Conservation (phyloP, 1,140 invertebrate species). For the Drosophila teissieri region DNA sequence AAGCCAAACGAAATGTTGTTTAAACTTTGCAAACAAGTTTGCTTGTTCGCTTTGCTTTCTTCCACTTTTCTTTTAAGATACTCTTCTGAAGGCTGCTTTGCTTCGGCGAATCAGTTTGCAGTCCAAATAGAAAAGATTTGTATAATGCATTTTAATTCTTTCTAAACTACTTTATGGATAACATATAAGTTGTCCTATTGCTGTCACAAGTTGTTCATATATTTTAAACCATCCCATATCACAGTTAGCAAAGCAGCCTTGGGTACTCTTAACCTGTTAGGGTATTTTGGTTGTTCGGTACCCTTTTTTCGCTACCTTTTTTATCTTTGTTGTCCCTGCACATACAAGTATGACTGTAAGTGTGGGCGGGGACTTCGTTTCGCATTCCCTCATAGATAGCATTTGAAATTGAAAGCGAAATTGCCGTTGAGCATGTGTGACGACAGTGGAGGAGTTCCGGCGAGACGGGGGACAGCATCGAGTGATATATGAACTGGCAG, state of each 20-base stretch:
- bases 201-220: too few relatives aligned
- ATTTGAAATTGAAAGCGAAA: constrained; percentile 83
- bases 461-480: constrained; percentile 14
- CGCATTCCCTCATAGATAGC: constrained; percentile 72
- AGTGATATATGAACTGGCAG: constrained; percentile 80
- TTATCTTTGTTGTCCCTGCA: constrained; percentile 38
- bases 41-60: constrained; percentile 65
- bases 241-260: neutral
- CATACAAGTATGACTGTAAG: constrained; percentile 2
- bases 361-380: constrained; percentile 49
- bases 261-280: neutral
- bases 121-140: too few relatives aligned
- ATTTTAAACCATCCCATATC: neutral
- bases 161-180: neutral
- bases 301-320: constrained; percentile 29
- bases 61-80: constrained; percentile 28
- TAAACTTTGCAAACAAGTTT: constrained; percentile 83
- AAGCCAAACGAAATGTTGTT: constrained; percentile 76
- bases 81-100: constrained; percentile 1
- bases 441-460: constrained; percentile 50
- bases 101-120: neutral
- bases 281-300: constrained; percentile 24
- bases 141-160: too few relatives aligned
- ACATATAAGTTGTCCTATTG: too few relatives aligned
- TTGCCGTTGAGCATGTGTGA: constrained; percentile 79